These are phyloP conservation scores for Botia almorhae DNA, from an alignment of 2,797 vertebrate genomes.

Conservation along the genomic window DNA sequence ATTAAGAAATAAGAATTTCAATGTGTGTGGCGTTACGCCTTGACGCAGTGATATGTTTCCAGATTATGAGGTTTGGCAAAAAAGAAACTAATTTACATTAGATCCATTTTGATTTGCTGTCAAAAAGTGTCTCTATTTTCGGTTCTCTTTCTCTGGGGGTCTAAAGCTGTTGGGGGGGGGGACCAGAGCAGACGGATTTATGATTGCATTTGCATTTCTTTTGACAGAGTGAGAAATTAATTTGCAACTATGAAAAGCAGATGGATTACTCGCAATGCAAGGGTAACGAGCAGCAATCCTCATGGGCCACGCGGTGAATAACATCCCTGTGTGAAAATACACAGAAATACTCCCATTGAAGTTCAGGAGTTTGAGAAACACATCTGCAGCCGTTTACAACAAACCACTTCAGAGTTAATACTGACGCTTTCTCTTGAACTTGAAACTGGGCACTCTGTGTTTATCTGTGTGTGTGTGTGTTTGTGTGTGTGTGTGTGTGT, in stretches of 20 bases:
- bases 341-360: slow-evolving; percentile 2
- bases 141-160: slow-evolving; percentile 40
- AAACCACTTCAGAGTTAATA: neutral
- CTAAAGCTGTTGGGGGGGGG: slow-evolving; percentile 21
- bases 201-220: slow-evolving; percentile 72
- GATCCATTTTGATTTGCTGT: slow-evolving; percentile 49
- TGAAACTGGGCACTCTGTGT: neutral
- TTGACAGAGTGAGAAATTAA: slow-evolving; percentile 68
- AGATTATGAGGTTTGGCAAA: slow-evolving; percentile 33
- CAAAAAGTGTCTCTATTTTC: slow-evolving; percentile 39
- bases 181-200: slow-evolving; percentile 47
- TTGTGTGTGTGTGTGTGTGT: slow-evolving; percentile 7
- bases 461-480: no score
- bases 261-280: slow-evolving; percentile 66
- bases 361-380: neutral
- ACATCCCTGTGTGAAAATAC: slow-evolving; percentile 30
- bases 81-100: slow-evolving; percentile 48
- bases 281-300: slow-evolving; percentile 67
- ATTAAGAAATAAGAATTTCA: neutral
- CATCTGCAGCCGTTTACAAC: slow-evolving; percentile 18
- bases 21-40: slow-evolving; percentile 9
- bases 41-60: slow-evolving; percentile 28
- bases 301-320: slow-evolving; percentile 51
- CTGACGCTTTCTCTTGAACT: neutral
- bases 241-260: slow-evolving; percentile 75